Evolutionary conservation across 2,113 vertebrate genomes (phyloP).

Genomic region (Neogobius melanostomus): DNA sequence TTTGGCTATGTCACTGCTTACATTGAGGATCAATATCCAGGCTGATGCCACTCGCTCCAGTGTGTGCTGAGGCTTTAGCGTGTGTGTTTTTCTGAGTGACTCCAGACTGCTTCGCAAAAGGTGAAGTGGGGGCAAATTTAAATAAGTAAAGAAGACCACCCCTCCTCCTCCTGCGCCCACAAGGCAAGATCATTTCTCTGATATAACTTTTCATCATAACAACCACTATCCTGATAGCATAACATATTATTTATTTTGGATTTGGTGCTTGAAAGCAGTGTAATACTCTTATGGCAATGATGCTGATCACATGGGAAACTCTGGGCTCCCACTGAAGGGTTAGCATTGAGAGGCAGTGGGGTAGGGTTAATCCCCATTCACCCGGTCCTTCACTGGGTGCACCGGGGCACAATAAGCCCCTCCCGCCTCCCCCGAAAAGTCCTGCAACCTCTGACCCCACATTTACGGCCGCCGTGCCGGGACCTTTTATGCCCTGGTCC

Average conservation of each 20-base stretch:
- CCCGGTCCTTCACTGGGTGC: conserved; percentile 64
- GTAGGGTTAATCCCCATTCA: conserved; percentile 80
- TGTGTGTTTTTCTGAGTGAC: conserved; percentile 67
- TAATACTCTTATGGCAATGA: conserved; percentile 16
- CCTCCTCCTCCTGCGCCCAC: conserved; percentile 19
- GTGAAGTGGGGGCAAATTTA: conserved; percentile 76
- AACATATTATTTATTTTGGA: neutral
- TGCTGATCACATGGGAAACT: conserved; percentile 65
- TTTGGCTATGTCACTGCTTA: neutral
- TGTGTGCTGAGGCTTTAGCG: conserved; percentile 46
- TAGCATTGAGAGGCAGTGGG: conserved; percentile 74
- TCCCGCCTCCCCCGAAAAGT: conserved; percentile 53
- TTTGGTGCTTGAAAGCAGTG: conserved; percentile 10
- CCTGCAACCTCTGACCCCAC: conserved; percentile 68
- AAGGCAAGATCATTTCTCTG: conserved; percentile 3
- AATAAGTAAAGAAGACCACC: conserved; percentile 66
- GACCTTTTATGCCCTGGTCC: conserved; percentile 60
- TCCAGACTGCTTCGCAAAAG: conserved; percentile 60
- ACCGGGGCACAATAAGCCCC: conserved; percentile 65
- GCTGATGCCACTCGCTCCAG: conserved; percentile 12
- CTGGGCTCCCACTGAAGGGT: conserved; percentile 42
- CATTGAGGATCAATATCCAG: conserved; percentile 18
- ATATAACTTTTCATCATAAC: neutral
- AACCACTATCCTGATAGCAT: neutral
- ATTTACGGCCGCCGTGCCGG: conserved; percentile 60